Evolutionary conservation across 2,797 vertebrate genomes (phyloP).

Genomic region (Scarus forsteni): DNA sequence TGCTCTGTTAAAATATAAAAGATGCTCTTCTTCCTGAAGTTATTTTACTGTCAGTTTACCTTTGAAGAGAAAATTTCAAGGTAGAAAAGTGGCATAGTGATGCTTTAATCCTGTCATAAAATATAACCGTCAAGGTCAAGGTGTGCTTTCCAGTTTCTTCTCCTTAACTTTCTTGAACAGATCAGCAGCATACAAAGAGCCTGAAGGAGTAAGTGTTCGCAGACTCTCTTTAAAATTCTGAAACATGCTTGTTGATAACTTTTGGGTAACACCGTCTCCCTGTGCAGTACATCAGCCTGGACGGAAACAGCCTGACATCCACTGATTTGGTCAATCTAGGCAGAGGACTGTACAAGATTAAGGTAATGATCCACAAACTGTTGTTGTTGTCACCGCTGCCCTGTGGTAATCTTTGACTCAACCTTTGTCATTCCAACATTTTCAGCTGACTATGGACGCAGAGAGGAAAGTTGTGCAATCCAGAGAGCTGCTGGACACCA

Average conservation of each 20-base stretch:
- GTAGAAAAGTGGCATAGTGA: neutral
- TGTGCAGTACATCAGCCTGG: constrained; percentile 89
- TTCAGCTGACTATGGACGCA: constrained; percentile 89
- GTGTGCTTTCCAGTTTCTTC: constrained; percentile 11
- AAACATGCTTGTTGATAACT: neutral
- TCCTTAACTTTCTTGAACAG: constrained; percentile 80
- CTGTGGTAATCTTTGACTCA: constrained; percentile 51
- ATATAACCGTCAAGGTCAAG: neutral
- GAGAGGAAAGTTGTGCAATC: constrained; percentile 89
- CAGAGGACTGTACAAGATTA: constrained; percentile 94
- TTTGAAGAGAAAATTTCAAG: too few relatives aligned
- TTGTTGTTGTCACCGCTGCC: constrained; percentile 1
- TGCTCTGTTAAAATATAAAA: too few relatives aligned
- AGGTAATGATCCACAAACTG: constrained; percentile 83
- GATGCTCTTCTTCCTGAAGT: too few relatives aligned
- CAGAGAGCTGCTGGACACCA: constrained; percentile 94
- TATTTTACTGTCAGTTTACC: too few relatives aligned
- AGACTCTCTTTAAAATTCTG: neutral
- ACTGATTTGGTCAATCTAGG: constrained; percentile 93
- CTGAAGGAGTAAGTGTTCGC: constrained; percentile 84
- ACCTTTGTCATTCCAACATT: constrained; percentile 19
- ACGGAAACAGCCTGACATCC: constrained; percentile 92
- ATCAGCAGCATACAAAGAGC: constrained; percentile 92
- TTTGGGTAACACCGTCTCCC: constrained; percentile 39
- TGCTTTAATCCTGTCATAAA: constrained; percentile 6